Percentiles rank a stretch among this genome's conserved stretches.
Evolutionary conservation across 2,888 invertebrate species (phyloP).

Genomic region (Lobophora halterata): DNA sequence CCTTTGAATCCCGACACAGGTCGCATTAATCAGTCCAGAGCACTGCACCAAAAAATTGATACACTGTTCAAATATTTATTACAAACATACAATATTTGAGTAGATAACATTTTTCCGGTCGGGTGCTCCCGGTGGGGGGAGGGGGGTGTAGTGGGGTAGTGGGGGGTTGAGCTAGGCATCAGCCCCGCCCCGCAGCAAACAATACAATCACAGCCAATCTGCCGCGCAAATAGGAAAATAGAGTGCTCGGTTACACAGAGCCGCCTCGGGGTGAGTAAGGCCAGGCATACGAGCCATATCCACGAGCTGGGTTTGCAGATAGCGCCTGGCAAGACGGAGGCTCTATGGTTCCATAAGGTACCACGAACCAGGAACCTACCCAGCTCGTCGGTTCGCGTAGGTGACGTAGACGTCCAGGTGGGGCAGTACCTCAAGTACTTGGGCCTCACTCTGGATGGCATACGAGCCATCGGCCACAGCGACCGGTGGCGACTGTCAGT

Average conservation of each 20-base stretch:
- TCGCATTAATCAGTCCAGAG: conserved; percentile 30
- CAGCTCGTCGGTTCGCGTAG: no score
- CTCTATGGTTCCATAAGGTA: no score
- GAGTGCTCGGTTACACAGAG: conserved; percentile 71
- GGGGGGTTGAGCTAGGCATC: conserved; percentile 46
- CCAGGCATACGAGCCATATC: background rate
- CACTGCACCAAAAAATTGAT: conserved; percentile 50
- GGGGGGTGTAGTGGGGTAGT: conserved; percentile 27
- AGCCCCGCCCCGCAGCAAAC: conserved; percentile 70
- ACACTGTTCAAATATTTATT: conserved; percentile 69
- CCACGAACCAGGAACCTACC: no score
- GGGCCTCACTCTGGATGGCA: no score
- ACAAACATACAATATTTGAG: conserved; percentile 62
- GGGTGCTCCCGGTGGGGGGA: conserved; percentile 45
- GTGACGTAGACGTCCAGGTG: no score
- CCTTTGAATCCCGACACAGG: conserved; percentile 20
- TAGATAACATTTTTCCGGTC: conserved; percentile 70
- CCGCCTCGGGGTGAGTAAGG: conserved; percentile 49
- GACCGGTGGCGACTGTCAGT: no score
- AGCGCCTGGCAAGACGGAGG: no score
- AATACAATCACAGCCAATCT: conserved; percentile 81
- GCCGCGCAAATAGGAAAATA: conserved; percentile 80
- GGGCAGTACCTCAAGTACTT: no score
- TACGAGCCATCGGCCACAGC: no score
- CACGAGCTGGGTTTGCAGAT: no score